Base-by-base conservation (phyloP, 2,113 vertebrate species). In the Protobothrops flavoviridis region DNA sequence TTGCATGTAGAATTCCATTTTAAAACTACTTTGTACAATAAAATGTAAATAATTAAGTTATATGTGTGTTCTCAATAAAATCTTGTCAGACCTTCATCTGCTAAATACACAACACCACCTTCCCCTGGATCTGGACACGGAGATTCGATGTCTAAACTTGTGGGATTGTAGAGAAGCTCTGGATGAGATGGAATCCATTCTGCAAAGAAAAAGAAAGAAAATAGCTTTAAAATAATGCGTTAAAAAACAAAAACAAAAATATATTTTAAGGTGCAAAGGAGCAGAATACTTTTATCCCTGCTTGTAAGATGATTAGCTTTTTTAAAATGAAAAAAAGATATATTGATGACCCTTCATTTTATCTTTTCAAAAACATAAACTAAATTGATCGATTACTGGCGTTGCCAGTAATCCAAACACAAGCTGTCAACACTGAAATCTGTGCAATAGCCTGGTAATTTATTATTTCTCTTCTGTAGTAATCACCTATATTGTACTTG, bases 131-230 rank as follows among this genome's bases (percentile, higher is more conserved):
- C 94, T 94, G 93, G 26, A 90, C 95, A 95, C 26, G 89, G 90
- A 0, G 96, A 96, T 21, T 56, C 95, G 12, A 89, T 61, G 87
- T 97, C 96, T 90, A 96, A 94, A 69, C 96, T 96, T 26, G 95
- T 96, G 74, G 96, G 91, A 81, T 48, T 85, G 69, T 98, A 97
- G 52, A 98, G 4, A 24, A 96, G 97, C 92, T 98, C 97, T 64
- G 96, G 97, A 45, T 17, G 33, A 20, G 96, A 45, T 85, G 97
- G 97, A 69, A 93, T 91, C 95, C 97, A 97, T 5, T 97, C 97
- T 98, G 43, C 2, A 57, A 43, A 29, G 12, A 26, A 20, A 23
- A 55, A 10, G 53, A 26, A 89, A 15, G 39, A 89, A 48, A 81
- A 85, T 26, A 61, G 21, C 29, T 61, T 93, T 52, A 90, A 26